Conservation (phyloP, 1,140 invertebrate genomes). For the Lepidurus couesii region DNA sequence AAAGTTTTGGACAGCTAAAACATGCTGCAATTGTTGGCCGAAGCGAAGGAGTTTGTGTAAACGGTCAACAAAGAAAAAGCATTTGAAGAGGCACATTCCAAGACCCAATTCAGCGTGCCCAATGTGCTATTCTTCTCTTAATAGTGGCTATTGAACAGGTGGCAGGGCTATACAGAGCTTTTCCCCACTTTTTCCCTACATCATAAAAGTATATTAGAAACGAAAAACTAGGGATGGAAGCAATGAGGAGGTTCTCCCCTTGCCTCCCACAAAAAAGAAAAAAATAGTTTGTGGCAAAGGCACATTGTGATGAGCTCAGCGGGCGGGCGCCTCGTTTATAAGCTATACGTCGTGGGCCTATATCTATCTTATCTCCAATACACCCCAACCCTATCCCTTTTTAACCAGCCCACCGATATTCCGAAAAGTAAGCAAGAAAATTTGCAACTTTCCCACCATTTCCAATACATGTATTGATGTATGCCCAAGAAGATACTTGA, state of each 20-base stretch:
- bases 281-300: slow-evolving; percentile 22
- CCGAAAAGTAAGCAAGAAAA: not conserved
- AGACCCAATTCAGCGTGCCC: not conserved
- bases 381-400: not conserved
- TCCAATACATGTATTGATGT: not conserved
- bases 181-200: not conserved
- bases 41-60: slow-evolving; percentile 7
- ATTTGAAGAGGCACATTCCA: not conserved
- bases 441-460: slow-evolving; percentile 22
- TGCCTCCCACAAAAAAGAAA: not conserved
- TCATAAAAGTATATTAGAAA: not conserved
- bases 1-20: too few species aligned
- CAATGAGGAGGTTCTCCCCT: not conserved
- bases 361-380: not conserved
- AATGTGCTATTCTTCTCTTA: not conserved
- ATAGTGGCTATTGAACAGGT: slow-evolving; percentile 13
- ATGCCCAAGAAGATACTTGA: not conserved
- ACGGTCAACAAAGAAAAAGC: not conserved
- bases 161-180: not conserved
- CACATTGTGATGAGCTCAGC: slow-evolving; percentile 12
- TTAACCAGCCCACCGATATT: not conserved
- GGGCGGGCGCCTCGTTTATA: not conserved
- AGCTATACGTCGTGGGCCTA: not conserved
- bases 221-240: not conserved
- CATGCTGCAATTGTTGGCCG: too few species aligned